phyloP scores from a whole-genome alignment of 2,113 vertebrate species.

The Ceyx margarethae region DNA sequence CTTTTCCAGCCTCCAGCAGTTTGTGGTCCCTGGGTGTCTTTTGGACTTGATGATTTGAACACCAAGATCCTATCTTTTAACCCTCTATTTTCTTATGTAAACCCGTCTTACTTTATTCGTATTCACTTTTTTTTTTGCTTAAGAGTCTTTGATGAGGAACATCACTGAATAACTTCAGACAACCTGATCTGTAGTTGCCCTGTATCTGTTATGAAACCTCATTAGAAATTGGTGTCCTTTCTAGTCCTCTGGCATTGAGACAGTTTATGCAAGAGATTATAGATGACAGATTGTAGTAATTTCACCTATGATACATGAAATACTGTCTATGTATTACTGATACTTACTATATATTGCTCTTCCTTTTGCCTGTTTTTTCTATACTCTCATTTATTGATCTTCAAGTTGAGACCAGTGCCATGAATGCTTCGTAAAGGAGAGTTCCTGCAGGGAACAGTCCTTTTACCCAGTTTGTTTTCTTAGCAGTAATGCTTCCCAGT shows the following conservation, averaged over 20 bases:
- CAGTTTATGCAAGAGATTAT: background rate
- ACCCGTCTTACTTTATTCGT: background rate
- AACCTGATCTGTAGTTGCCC: background rate
- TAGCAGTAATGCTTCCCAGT: background rate
- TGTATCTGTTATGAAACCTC: background rate
- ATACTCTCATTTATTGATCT: background rate
- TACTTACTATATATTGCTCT: background rate
- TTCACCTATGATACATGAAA: background rate
- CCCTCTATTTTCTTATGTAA: background rate
- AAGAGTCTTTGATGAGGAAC: background rate
- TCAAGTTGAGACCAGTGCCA: background rate
- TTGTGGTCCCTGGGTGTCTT: background rate
- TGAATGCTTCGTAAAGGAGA: background rate
- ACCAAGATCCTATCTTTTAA: background rate
- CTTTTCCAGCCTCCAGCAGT: background rate
- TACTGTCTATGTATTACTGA: background rate
- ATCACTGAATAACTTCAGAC: background rate
- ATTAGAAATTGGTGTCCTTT: constrained; percentile 16
- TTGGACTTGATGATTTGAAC: background rate
- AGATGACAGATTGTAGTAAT: background rate
- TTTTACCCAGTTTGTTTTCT: background rate
- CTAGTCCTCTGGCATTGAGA: background rate
- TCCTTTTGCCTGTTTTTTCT: background rate
- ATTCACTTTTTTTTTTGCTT: background rate
- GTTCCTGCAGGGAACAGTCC: background rate